phyloP scores from a whole-genome alignment of 2,888 invertebrate species.

The Perithous albicinctus region DNA sequence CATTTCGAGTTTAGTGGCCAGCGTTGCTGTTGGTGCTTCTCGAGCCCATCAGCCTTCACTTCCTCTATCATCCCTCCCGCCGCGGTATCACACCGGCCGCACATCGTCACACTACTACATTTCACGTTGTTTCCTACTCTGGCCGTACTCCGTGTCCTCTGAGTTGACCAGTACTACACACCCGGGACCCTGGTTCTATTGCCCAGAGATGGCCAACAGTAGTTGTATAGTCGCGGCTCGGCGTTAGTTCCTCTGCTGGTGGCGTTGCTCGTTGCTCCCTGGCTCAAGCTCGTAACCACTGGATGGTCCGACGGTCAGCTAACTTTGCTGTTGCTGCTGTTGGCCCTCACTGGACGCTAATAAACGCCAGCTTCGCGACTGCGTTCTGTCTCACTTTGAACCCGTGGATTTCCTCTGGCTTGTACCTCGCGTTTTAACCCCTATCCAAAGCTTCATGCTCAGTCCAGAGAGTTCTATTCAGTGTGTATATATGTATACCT shows the following conservation, averaged over 20 bases:
- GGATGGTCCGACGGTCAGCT: slow-evolving; percentile 73
- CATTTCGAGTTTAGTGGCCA: slow-evolving; percentile 78
- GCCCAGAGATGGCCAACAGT: slow-evolving; percentile 64
- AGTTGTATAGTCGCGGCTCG: slow-evolving; percentile 43
- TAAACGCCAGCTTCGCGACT: slow-evolving; percentile 76
- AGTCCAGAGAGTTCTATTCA: background rate
- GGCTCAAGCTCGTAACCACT: slow-evolving; percentile 68
- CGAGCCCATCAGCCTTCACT: slow-evolving; percentile 40
- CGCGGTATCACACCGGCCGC: slow-evolving; percentile 36
- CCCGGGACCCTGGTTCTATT: slow-evolving; percentile 63
- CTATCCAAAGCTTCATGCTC: background rate
- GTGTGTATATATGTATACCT: slow-evolving; percentile 9
- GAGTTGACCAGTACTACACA: slow-evolving; percentile 37
- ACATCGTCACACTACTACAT: slow-evolving; percentile 21
- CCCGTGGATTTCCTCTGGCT: slow-evolving; percentile 1
- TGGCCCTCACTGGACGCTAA: slow-evolving; percentile 74
- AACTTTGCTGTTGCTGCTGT: slow-evolving; percentile 71
- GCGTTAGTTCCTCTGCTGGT: slow-evolving; percentile 49
- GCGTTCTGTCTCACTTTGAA: slow-evolving; percentile 38
- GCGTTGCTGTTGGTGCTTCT: slow-evolving; percentile 48
- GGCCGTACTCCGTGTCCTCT: background rate
- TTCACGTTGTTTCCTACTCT: slow-evolving; percentile 47
- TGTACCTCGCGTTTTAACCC: slow-evolving; percentile 32
- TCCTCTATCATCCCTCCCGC: slow-evolving; percentile 4
- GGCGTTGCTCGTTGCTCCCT: slow-evolving; percentile 64